Base-by-base conservation (phyloP, 1,140 invertebrate species). In the Anoplophora glabripennis region DNA sequence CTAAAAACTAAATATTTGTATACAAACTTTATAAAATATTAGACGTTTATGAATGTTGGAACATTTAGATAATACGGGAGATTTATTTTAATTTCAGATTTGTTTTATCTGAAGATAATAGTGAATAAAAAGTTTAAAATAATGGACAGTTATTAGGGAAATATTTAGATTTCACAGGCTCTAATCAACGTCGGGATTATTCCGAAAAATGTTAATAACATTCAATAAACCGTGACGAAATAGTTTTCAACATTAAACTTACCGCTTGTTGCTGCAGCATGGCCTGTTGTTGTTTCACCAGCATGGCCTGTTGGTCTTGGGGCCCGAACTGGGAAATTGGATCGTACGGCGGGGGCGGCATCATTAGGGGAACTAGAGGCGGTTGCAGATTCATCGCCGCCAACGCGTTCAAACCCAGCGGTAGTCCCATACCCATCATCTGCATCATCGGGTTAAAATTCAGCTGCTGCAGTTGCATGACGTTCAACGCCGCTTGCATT, bases 301-400 rank as follows among this genome's bases (percentile, higher is more conserved):
- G 60, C 40, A 84, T 72, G 46, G 82, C 77, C 57, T 75, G 72
- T 58, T 73, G 73, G 63, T 79, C 78, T 72, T 82, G 79, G 12
- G 78, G 78, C 57, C 64, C 78, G 62, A 83, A 85, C 73, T 79
- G 81, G 62, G 75, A 79, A 80, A 84, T 87, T 59, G 80, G 79
- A 68, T 87, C 85, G 71, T 85, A 90, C 9, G 87, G 84, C 35
- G 87, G 87, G 12, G 89, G 89, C 17, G 91, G 89, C 82, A 93
- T 84, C 89, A 96, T 93, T 78, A 95, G 86, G 1, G 93, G 91
- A 57, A 94, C 90, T 41, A 95, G 74, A 0, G 90, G 89, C 9
- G 90, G 90, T 74, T 92, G 90, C 9, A 93, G 77, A 75, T 93
- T 92, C 89, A 93, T 93, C 0, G 90, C 90, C 0, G 90, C 90